Conservation (phyloP, 2,888 invertebrate species). For the Pycnomerus fuliginosus region DNA sequence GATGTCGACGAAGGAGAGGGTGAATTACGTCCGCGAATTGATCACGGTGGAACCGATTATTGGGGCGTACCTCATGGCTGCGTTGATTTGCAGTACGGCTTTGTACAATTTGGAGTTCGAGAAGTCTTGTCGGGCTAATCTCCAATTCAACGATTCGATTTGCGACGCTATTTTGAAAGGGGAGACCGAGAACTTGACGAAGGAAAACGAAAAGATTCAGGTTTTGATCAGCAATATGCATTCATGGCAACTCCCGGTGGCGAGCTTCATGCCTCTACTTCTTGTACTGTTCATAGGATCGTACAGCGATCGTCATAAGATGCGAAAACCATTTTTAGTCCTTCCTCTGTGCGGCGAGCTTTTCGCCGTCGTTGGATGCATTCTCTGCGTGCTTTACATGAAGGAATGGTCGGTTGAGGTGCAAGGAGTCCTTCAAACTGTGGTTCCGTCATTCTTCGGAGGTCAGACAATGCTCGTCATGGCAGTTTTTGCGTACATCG, state of each 20-base stretch:
- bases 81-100: conserved; percentile 49
- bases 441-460: conserved; percentile 60
- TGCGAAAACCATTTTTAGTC: conserved; percentile 49
- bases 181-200: conserved; percentile 40
- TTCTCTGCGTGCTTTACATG: conserved; percentile 58
- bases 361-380: conserved; percentile 55
- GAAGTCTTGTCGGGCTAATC: conserved; percentile 59
- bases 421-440: conserved; percentile 57
- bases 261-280: conserved; percentile 46
- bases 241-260: conserved; percentile 46
- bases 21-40: conserved; percentile 37
- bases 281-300: conserved; percentile 49
- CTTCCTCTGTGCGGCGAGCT: conserved; percentile 49
- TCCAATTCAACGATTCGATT: conserved; percentile 54
- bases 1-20: conserved; percentile 30
- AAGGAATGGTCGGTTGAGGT: conserved; percentile 56
- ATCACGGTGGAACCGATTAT: conserved; percentile 50
- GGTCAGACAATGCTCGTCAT: conserved; percentile 55
- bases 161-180: conserved; percentile 53
- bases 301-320: conserved; percentile 49
- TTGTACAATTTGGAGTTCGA: conserved; percentile 58
- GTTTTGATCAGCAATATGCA: conserved; percentile 53
- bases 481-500: conserved; percentile 50
- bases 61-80: conserved; percentile 42
- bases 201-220: conserved; percentile 52